Conservation (phyloP, 2,113 vertebrate species). For the Saguinus midas region DNA sequence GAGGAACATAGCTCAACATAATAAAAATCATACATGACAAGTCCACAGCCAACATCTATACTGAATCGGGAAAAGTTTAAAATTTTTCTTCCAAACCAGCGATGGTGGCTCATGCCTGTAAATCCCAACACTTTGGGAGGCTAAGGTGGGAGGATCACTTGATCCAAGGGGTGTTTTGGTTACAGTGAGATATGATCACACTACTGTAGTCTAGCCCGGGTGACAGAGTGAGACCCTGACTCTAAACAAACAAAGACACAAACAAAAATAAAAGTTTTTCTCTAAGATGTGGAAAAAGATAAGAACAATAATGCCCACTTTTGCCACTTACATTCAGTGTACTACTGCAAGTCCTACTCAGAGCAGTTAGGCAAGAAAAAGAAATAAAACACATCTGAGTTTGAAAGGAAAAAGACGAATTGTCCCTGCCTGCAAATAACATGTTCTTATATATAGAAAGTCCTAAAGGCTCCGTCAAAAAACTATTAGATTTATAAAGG, state of each 20-base stretch:
- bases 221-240: no score
- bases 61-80: not conserved
- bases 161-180: no score
- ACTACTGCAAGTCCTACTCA: not conserved
- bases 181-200: no score
- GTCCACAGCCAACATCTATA: not conserved
- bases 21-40: not conserved
- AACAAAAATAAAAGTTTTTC: no score
- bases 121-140: no score
- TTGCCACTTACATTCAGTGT: not conserved
- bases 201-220: no score
- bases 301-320: not conserved
- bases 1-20: not conserved
- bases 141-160: no score
- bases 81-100: not conserved
- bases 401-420: not conserved
- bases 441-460: not conserved
- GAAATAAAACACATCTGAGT: not conserved
- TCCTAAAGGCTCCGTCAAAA: not conserved
- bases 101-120: no score
- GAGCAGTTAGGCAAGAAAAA: not conserved
- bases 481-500: not conserved
- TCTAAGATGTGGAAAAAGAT: not conserved
- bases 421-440: not conserved
- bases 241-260: no score